Evolutionary conservation across 37 sponge, comb jelly and placozoan species (phyloP).

Genomic region (Beroe forskalii): DNA sequence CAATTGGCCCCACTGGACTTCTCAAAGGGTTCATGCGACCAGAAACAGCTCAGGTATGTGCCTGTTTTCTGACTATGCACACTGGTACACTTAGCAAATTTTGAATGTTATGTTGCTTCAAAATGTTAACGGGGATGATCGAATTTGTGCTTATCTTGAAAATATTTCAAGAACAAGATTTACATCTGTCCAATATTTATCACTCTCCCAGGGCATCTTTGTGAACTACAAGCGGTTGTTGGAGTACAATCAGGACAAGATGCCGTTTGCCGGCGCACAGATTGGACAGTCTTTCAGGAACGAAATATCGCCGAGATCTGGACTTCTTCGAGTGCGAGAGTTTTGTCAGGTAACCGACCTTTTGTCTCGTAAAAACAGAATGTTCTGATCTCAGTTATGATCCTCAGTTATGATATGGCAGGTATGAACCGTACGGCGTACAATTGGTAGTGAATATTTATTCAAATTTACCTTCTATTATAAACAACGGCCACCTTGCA

Average conservation of each 20-base stretch:
- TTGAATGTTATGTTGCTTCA: too few relatives aligned
- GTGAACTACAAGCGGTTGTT: conserved; percentile 95
- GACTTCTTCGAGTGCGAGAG: conserved; percentile 79
- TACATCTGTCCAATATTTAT: not conserved
- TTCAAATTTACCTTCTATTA: too few relatives aligned
- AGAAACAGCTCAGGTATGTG: conserved; percentile 79
- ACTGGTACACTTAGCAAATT: too few relatives aligned
- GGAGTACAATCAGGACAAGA: conserved; percentile 89
- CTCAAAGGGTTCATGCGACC: conserved; percentile 72
- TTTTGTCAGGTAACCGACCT: conserved; percentile 59
- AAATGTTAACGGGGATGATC: too few relatives aligned
- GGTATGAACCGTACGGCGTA: too few relatives aligned
- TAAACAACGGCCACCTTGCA: conserved; percentile 69
- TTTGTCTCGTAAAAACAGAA: not conserved
- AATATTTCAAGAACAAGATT: too few relatives aligned
- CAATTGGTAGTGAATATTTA: too few relatives aligned
- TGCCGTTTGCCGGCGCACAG: conserved; percentile 98
- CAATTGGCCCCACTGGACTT: conserved; percentile 84
- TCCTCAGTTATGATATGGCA: not conserved
- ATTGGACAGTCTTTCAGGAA: conserved; percentile 94
- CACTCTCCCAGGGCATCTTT: conserved; percentile 89
- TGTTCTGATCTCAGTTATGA: not conserved
- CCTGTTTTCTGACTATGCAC: too few relatives aligned
- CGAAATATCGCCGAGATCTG: conserved; percentile 95
- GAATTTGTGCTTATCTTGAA: too few relatives aligned